These are phyloP conservation scores for Epinotia demarniana DNA, from an alignment of 2,888 invertebrate genomes.

Conservation along the genomic window DNA sequence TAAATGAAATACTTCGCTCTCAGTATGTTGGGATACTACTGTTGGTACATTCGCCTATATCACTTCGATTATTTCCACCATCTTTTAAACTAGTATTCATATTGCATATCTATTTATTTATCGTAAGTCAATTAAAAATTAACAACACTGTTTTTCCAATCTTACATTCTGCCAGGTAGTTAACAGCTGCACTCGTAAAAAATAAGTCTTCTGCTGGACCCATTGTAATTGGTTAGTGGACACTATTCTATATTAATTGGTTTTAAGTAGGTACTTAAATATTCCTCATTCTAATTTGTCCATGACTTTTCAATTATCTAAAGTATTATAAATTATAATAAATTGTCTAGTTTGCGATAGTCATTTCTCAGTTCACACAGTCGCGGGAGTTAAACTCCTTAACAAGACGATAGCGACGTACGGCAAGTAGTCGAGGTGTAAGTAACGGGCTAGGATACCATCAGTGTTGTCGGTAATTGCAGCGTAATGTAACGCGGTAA, in stretches of 20 bases:
- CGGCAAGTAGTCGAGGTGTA: slow-evolving; percentile 26
- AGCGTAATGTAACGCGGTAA: slow-evolving; percentile 29
- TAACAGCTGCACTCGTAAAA: no score
- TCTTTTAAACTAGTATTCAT: slow-evolving; percentile 1
- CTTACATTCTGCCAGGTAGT: no score
- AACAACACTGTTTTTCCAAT: no score
- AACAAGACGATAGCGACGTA: slow-evolving; percentile 63
- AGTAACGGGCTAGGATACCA: slow-evolving; percentile 39
- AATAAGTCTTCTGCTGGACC: no score
- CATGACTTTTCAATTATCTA: neutral
- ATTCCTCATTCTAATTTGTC: neutral
- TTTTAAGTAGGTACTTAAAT: neutral
- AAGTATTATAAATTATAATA: slow-evolving; percentile 3
- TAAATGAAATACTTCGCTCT: no score
- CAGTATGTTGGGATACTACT: no score
- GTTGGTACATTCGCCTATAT: no score
- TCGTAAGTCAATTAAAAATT: no score
- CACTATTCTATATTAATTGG: no score
- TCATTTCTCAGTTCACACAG: slow-evolving; percentile 71
- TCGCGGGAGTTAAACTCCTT: slow-evolving; percentile 62
- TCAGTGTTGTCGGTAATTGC: slow-evolving; percentile 38
- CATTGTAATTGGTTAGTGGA: no score
- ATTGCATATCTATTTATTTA: neutral
- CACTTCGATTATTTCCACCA: neutral
- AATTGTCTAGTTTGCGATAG: slow-evolving; percentile 51